Percentiles rank a stretch among this genome's conserved stretches.
Evolutionary conservation across 2,888 invertebrate genomes (phyloP).

Genomic region (Cataglyphis livida): DNA sequence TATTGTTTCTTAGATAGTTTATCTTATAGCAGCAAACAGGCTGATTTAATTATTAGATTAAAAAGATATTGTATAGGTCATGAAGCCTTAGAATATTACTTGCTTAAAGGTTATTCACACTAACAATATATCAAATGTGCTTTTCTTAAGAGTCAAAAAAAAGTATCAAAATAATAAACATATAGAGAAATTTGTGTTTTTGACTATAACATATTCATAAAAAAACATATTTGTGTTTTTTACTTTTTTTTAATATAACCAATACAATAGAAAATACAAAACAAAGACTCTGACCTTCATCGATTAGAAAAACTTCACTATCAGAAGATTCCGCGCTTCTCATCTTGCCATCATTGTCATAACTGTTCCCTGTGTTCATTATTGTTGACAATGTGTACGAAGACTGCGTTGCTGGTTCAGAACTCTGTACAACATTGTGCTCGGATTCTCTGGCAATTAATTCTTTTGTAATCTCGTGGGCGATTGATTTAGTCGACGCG

Average conservation of each 20-base stretch:
- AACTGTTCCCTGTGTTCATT: constrained; percentile 19
- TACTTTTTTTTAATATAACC: too few relatives aligned
- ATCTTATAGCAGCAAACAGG: constrained; percentile 51
- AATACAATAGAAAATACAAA: neutral
- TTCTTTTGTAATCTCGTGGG: constrained; percentile 48
- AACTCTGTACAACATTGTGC: constrained; percentile 1
- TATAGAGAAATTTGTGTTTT: neutral
- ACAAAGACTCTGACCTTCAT: neutral
- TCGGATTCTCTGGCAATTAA: constrained; percentile 63
- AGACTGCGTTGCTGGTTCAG: neutral
- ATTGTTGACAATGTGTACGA: neutral
- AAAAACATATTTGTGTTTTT: neutral
- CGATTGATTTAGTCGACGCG: constrained; percentile 4
- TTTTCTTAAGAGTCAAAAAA: neutral
- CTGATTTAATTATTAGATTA: constrained; percentile 78
- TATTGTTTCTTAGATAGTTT: constrained; percentile 26
- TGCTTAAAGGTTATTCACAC: constrained; percentile 32
- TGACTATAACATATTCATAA: neutral
- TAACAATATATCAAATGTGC: neutral
- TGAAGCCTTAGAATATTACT: constrained; percentile 75
- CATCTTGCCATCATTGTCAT: neutral
- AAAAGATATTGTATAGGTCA: constrained; percentile 25
- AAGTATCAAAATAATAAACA: neutral
- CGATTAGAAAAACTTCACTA: neutral
- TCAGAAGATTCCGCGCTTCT: constrained; percentile 6